Evolutionary conservation across 2,113 vertebrate species (phyloP).

Genomic region (Hipposideros armiger): DNA sequence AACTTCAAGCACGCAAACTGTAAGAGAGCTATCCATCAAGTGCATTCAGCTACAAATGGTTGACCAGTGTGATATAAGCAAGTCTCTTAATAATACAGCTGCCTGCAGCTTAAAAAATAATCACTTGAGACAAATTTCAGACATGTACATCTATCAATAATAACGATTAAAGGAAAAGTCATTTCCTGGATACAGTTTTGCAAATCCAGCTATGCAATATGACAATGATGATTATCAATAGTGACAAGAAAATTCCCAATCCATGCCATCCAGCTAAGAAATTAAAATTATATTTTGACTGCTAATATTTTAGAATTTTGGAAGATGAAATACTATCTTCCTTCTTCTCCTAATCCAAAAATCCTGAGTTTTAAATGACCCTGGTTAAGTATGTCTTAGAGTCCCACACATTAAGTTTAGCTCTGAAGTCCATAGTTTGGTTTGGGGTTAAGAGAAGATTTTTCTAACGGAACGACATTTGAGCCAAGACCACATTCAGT

Average conservation of each 20-base stretch:
- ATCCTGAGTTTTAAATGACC: not conserved
- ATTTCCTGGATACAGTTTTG: constrained; percentile 11
- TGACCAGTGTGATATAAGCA: not conserved
- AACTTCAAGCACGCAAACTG: not conserved
- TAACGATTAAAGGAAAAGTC: not conserved
- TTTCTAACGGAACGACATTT: not conserved
- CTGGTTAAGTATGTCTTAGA: not conserved
- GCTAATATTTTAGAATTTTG: constrained; percentile 30
- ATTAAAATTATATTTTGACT: constrained; percentile 33
- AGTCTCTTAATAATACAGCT: constrained; percentile 15
- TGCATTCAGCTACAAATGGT: not conserved
- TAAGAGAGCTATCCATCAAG: not conserved
- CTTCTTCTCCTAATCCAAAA: not conserved
- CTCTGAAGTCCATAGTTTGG: not conserved
- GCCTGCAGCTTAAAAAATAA: not conserved
- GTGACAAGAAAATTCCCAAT: not conserved
- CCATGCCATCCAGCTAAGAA: not conserved
- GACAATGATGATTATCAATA: not conserved
- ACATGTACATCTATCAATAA: not conserved
- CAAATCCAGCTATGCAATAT: not conserved
- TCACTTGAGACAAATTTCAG: not conserved
- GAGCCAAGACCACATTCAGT: not conserved
- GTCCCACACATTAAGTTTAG: not conserved
- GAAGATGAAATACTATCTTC: not conserved
- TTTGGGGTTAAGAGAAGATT: not conserved